These are phyloP conservation scores for Menidia beryllina DNA, from an alignment of 2,113 vertebrate species.

Conservation along the genomic window DNA sequence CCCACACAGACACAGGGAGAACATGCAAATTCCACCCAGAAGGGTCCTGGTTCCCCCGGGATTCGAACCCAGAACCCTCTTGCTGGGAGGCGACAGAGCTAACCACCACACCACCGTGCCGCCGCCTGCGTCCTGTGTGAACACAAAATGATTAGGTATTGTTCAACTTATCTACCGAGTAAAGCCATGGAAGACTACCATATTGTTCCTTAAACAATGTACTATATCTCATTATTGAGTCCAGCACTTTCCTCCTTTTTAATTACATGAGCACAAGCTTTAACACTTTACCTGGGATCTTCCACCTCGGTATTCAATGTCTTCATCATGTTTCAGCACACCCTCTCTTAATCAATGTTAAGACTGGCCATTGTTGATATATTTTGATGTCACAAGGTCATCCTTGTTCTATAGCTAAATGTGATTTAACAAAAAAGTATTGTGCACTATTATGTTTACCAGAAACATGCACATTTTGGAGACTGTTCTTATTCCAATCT, in stretches of 20 bases:
- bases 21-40: no score
- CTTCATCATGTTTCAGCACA: slow-evolving; percentile 47
- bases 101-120: no score
- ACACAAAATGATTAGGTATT: slow-evolving; percentile 49
- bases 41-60: no score
- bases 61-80: no score
- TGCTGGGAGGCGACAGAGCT: no score
- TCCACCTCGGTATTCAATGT: slow-evolving; percentile 46
- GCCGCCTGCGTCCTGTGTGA: slow-evolving; percentile 49
- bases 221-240: slow-evolving; percentile 62
- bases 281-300: slow-evolving; percentile 59
- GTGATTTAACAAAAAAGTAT: neutral
- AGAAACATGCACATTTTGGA: no score
- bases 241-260: slow-evolving; percentile 58
- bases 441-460: neutral
- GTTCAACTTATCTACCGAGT: slow-evolving; percentile 57
- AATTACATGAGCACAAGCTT: slow-evolving; percentile 58
- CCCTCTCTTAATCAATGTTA: slow-evolving; percentile 31
- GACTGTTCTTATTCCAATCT: no score
- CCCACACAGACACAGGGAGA: no score
- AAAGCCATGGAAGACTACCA: slow-evolving; percentile 31
- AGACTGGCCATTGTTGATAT: slow-evolving; percentile 15
- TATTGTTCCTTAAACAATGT: slow-evolving; percentile 68
- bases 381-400: slow-evolving; percentile 18
- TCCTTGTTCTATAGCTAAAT: neutral